phyloP scores from a whole-genome alignment of 2,113 vertebrate species.

The Hippopotamus amphibius region DNA sequence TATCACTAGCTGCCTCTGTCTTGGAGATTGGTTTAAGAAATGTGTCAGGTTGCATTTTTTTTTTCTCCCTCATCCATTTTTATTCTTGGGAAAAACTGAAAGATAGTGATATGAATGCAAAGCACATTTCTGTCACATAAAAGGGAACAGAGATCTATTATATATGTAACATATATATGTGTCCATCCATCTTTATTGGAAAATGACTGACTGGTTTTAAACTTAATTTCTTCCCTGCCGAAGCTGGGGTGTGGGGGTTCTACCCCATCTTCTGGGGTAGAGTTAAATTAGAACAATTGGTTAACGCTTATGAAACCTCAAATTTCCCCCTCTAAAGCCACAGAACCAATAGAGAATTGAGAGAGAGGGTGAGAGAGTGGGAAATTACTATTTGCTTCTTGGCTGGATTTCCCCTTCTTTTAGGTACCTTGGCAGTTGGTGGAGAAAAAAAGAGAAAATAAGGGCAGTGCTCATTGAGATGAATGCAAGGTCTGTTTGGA shows the following conservation, averaged over 20 bases:
- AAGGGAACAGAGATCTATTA: neutral
- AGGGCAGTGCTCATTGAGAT: neutral
- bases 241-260: neutral
- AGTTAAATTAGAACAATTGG: neutral
- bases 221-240: neutral
- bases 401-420: neutral
- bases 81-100: neutral
- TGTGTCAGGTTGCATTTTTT: neutral
- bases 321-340: neutral
- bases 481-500: neutral
- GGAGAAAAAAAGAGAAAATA: neutral
- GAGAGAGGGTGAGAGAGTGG: neutral
- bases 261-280: neutral
- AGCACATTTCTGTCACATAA: neutral
- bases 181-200: neutral
- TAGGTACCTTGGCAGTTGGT: neutral
- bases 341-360: neutral
- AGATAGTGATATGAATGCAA: neutral
- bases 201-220: neutral
- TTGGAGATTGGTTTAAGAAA: conserved; percentile 45
- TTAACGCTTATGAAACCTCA: neutral
- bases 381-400: neutral
- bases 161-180: neutral
- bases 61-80: neutral
- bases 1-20: neutral